These are phyloP conservation scores for Cotesia congregata DNA, from an alignment of 2,888 invertebrate genomes.

Conservation along the genomic window DNA sequence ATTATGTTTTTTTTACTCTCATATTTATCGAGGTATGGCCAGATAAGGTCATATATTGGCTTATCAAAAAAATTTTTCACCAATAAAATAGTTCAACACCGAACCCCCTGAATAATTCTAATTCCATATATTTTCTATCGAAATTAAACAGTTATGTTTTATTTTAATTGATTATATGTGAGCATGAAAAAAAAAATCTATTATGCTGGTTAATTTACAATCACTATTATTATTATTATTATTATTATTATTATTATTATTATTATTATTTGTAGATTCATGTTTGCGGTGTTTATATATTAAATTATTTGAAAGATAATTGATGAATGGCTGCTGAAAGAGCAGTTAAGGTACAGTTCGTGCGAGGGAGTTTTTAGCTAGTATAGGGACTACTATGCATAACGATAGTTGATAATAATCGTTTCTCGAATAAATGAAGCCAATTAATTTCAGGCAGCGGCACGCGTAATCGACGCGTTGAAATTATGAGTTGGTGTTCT, in stretches of 20 bases:
- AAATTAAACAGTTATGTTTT: no score
- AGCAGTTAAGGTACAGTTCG: conserved; percentile 8
- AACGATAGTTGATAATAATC: conserved; percentile 21
- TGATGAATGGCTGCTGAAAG: neutral
- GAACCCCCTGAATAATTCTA: no score
- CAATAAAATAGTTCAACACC: no score
- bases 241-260: neutral
- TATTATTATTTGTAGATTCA: neutral
- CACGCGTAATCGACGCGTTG: conserved; percentile 28
- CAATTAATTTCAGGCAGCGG: conserved; percentile 29
- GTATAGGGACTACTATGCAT: conserved; percentile 12
- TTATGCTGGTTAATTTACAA: neutral
- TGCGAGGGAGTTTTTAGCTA: conserved; percentile 12
- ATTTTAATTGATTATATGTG: no score
- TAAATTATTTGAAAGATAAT: neutral
- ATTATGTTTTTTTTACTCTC: no score
- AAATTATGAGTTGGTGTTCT: conserved; percentile 32
- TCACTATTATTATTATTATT: neutral
- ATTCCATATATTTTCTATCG: no score
- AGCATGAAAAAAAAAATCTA: neutral
- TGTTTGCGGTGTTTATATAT: neutral
- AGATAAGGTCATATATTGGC: no score
- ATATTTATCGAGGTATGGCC: no score
- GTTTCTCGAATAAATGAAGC: conserved; percentile 25
- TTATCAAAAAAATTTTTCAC: no score